Percentiles rank a stretch among this genome's conserved stretches.
Conservation (phyloP, 2,888 invertebrate species). For the Ophion ventricosus region DNA sequence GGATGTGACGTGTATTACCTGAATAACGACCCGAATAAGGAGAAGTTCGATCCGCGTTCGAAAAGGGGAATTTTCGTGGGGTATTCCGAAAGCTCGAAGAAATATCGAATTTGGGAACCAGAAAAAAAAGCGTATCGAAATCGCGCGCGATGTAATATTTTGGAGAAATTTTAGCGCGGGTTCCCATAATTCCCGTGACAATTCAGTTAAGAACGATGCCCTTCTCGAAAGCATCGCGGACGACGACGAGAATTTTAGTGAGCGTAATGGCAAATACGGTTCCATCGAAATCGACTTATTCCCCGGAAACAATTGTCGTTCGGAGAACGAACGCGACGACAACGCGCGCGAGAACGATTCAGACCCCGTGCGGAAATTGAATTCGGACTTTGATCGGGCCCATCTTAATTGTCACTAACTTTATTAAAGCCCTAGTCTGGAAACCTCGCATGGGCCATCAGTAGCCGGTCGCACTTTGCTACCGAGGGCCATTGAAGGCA, state of each 20-base stretch:
- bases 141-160: conserved; percentile 27
- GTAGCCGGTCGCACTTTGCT: no score
- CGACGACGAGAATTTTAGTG: neutral
- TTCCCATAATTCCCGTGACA: conserved; percentile 12
- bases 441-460: no score
- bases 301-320: neutral
- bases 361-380: no score
- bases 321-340: neutral
- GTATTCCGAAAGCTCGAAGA: conserved; percentile 10
- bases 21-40: conserved; percentile 21
- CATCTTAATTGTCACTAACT: no score
- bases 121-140: conserved; percentile 2
- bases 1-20: conserved; percentile 26
- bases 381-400: no score
- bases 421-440: no score
- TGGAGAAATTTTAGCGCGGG: conserved; percentile 7
- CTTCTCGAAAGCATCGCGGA: neutral
- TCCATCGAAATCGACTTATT: conserved; percentile 1
- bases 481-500: no score
- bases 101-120: conserved; percentile 37
- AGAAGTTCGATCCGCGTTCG: conserved; percentile 35
- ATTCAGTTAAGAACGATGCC: neutral
- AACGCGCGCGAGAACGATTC: conserved; percentile 13
- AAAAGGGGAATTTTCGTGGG: conserved; percentile 27
- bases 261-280: neutral